A percentile compares a stretch with the other conserved stretches of the same genome.
Evolutionary conservation across 2,113 vertebrate genomes (phyloP).

Genomic region (Gila orcuttii): DNA sequence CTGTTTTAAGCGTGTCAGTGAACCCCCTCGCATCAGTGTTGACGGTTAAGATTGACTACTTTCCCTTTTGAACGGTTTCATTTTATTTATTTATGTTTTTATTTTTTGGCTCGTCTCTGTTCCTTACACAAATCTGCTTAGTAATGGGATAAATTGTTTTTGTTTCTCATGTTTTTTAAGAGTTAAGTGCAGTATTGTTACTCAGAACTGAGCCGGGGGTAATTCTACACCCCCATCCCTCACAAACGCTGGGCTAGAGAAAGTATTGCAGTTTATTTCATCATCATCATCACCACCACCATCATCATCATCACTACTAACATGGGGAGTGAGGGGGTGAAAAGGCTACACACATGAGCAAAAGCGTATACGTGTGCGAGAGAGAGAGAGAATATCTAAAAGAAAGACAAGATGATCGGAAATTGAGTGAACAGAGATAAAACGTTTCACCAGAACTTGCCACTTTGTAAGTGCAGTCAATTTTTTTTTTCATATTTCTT

Average conservation of each 20-base stretch:
- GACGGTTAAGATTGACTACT: conserved; percentile 4
- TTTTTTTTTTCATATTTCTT: not conserved
- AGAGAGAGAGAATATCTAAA: conserved; percentile 41
- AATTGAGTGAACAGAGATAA: not conserved
- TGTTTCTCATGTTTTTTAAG: conserved; percentile 70
- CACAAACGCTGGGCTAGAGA: conserved; percentile 75
- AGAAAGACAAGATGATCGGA: conserved; percentile 33
- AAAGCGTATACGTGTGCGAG: conserved; percentile 24
- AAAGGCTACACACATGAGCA: conserved; percentile 74
- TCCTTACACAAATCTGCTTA: conserved; percentile 76
- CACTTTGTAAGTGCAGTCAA: not conserved
- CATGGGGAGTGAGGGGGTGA: conserved; percentile 79
- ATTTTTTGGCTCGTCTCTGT: conserved; percentile 30
- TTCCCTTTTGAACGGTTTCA: not conserved
- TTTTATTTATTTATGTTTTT: conserved; percentile 14
- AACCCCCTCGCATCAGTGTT: not conserved
- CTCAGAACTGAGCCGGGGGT: conserved; percentile 79
- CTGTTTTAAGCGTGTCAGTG: not conserved
- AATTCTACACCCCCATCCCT: conserved; percentile 68
- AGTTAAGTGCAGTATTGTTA: conserved; percentile 76
- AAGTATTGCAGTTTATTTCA: conserved; percentile 82
- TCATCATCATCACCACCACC: conserved; percentile 72
- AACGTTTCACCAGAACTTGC: conserved; percentile 13
- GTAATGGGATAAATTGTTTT: conserved; percentile 81
- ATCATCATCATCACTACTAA: conserved; percentile 74